Evolutionary conservation across 2,888 invertebrate species (phyloP).

Genomic region (Alloplasta piceator): DNA sequence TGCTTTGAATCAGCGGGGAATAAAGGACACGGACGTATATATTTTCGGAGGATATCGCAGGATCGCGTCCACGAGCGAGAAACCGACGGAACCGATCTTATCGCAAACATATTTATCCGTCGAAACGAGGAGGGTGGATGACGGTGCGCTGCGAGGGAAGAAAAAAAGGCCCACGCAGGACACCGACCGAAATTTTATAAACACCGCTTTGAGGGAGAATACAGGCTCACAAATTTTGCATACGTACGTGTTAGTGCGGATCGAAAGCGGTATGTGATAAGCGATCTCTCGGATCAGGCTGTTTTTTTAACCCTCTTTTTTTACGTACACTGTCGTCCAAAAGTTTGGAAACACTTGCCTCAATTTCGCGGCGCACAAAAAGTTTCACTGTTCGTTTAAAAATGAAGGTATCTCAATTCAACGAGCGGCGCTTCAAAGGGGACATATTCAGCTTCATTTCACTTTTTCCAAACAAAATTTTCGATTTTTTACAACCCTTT

Average conservation of each 20-base stretch:
- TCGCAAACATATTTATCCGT: constrained; percentile 62
- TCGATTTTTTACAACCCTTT: too few relatives aligned
- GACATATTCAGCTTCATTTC: too few relatives aligned
- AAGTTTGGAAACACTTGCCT: background rate
- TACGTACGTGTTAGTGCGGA: constrained; percentile 9
- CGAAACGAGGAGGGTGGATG: constrained; percentile 27
- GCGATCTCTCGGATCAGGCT: constrained; percentile 47
- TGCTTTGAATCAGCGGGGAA: background rate
- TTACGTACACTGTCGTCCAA: background rate
- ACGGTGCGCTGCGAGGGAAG: background rate
- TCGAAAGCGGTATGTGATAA: constrained; percentile 49
- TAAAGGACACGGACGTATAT: background rate
- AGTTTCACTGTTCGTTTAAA: too few relatives aligned
- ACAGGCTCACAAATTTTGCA: background rate
- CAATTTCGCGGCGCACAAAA: too few relatives aligned
- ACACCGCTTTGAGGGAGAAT: constrained; percentile 5
- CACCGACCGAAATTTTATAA: constrained; percentile 6
- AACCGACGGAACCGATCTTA: constrained; percentile 57
- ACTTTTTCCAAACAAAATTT: too few relatives aligned
- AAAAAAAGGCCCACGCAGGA: constrained; percentile 25
- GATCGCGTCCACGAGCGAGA: constrained; percentile 50
- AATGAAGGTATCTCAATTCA: too few relatives aligned
- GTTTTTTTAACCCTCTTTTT: constrained; percentile 1
- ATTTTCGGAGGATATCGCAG: constrained; percentile 37
- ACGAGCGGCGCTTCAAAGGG: too few relatives aligned